Base-by-base conservation (phyloP, 2,888 invertebrate genomes). In the Lasioglossum marginatum region DNA sequence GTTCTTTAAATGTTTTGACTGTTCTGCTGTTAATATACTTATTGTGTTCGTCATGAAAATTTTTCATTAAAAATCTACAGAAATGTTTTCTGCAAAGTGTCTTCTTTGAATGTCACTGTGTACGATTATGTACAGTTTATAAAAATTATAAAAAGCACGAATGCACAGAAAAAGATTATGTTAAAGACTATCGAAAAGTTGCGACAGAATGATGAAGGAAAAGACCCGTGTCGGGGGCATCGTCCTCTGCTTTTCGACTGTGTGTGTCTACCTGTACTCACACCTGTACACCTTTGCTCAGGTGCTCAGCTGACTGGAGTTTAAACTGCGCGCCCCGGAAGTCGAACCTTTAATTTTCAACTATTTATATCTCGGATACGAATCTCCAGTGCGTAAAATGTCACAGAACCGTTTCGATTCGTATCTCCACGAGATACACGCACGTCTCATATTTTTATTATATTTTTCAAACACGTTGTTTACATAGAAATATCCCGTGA, bases 191-290 rank as follows among this genome's bases (percentile, higher is more conserved):
- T 63, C 2, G 63, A 63, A 31, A 63, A 63, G 63, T 19, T 31
- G 63, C 19, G 63, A 63, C 19, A 63, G 63, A 63, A 5, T 31
- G 63, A 16, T 31, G 31, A 63, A 19, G 31, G 31, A 31, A 63
- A 63, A 63, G 31, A 31, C 19, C 19, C 63, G 27, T 34, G 3
- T 63, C 31, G 63, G 63, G 63, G 63, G 63, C 63, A 63, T 63
- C 31, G 63, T 31, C 63, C 63, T 31, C 63, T 63, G 19, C 31
- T 63, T 63, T 63, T 63, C 63, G 63, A 63, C 63, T 63, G 34
- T 63, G 34, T 63, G 34, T 16, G 63, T 63, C 63, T 19, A 19
- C 19, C 31, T 19, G 31, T 19, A 34, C 63, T 57, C 57, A 4
- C 57, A 57, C 2, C 8, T 16, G 19, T 63, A 27, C 5, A 63